These are phyloP conservation scores for Musca vetustissima DNA, from an alignment of 1,140 invertebrate genomes.

Conservation along the genomic window DNA sequence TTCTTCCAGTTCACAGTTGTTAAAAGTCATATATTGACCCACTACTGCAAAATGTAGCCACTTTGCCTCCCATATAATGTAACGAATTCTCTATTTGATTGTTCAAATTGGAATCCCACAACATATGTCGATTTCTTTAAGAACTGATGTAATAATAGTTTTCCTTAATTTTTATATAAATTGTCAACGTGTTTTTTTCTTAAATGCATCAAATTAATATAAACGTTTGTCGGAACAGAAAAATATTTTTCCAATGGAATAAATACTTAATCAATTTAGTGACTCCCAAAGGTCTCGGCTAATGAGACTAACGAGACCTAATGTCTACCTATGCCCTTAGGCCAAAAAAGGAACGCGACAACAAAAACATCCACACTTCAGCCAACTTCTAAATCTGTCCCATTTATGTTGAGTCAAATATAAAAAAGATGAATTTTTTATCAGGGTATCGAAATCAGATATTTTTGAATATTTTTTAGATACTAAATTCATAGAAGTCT, in stretches of 20 bases:
- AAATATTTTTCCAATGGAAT: not conserved
- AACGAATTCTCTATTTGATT: too few species aligned
- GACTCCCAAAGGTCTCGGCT: conserved; percentile 29
- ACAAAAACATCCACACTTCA: not conserved
- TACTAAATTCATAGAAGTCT: conserved; percentile 14
- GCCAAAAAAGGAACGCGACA: too few species aligned
- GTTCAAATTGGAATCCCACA: too few species aligned
- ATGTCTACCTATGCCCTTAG: conserved; percentile 41
- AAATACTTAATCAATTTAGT: conserved; percentile 30
- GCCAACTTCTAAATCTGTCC: conserved; percentile 7
- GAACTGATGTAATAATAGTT: too few species aligned
- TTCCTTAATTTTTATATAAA: too few species aligned
- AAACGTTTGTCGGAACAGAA: not conserved
- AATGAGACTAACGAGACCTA: conserved; percentile 38
- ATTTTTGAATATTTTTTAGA: conserved; percentile 33
- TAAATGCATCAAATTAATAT: not conserved
- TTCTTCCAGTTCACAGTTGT: too few species aligned
- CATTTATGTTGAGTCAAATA: not conserved
- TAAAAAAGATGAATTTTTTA: conserved; percentile 49
- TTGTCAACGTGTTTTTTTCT: not conserved
- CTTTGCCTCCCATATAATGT: too few species aligned
- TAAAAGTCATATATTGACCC: too few species aligned
- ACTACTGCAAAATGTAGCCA: too few species aligned
- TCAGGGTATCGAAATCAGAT: conserved; percentile 53
- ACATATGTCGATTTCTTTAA: too few species aligned